Conservation (phyloP, 1,140 invertebrate species). For the Caligus rogercresseyi region DNA sequence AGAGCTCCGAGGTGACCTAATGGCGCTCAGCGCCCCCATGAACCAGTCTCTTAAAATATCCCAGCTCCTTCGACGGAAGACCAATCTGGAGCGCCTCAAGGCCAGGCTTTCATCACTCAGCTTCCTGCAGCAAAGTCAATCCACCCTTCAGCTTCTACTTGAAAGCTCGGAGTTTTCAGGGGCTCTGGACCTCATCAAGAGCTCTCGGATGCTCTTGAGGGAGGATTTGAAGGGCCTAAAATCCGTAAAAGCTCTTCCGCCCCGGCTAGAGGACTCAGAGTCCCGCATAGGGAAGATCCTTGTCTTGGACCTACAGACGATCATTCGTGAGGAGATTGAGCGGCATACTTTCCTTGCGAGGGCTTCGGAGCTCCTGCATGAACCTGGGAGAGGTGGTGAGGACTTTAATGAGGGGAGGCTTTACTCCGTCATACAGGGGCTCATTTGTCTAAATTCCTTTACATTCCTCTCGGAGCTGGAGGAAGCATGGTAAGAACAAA, state of each 20-base stretch:
- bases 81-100: not conserved
- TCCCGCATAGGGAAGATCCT: constrained; percentile 4
- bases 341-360: not conserved
- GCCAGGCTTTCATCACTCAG: not conserved
- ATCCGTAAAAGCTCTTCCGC: not conserved
- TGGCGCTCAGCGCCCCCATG: not conserved
- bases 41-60: constrained; percentile 1
- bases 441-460: constrained; percentile 8
- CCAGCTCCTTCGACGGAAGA: not conserved
- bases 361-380: not conserved
- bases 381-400: not conserved
- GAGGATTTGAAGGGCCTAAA: not conserved
- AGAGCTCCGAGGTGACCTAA: not conserved
- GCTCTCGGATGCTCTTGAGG: not conserved
- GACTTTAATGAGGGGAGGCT: constrained; percentile 1
- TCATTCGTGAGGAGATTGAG: not conserved
- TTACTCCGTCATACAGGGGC: not conserved
- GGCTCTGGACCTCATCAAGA: constrained; percentile 11
- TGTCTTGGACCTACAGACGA: not conserved
- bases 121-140: constrained; percentile 13
- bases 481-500: not conserved
- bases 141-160: constrained; percentile 15
- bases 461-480: constrained; percentile 6
- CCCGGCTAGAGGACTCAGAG: not conserved
- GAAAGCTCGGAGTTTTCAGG: constrained; percentile 3